Percentiles rank a stretch among this genome's conserved stretches.
Conservation (phyloP, 2,888 invertebrate species). For the Dichetophora obliterata region DNA sequence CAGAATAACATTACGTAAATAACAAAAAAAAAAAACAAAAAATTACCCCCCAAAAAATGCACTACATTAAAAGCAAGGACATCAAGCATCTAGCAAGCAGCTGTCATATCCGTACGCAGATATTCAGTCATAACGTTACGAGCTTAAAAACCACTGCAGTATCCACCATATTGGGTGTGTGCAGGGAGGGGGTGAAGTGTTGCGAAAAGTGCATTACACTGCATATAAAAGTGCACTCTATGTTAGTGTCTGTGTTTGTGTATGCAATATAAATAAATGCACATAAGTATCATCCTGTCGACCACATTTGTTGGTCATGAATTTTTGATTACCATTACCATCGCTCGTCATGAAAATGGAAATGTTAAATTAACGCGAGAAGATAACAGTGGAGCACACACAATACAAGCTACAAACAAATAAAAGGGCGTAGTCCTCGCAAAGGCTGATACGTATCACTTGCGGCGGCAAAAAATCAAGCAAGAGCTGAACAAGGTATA, state of each 20-base stretch:
- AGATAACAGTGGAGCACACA: no score
- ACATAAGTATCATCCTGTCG: not conserved
- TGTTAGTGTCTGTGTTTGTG: not conserved
- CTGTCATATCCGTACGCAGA: conserved; percentile 5
- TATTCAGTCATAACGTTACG: not conserved
- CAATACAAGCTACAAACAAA: no score
- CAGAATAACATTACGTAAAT: no score
- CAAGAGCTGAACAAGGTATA: no score
- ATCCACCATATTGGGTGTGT: not conserved
- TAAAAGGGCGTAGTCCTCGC: no score
- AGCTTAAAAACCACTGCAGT: not conserved
- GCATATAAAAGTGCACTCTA: not conserved
- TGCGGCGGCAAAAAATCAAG: no score
- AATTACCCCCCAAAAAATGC: not conserved
- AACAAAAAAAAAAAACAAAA: not conserved
- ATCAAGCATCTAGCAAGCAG: conserved; percentile 5
- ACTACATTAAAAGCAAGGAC: not conserved
- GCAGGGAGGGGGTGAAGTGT: not conserved
- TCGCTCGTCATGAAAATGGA: no score
- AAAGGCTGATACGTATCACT: no score
- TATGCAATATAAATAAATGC: not conserved
- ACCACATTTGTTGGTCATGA: conserved; percentile 13
- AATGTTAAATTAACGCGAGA: no score
- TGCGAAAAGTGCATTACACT: not conserved
- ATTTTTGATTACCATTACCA: conserved; percentile 5